Base-by-base conservation (phyloP, 2,113 vertebrate genomes). In the Centropus bengalensis region DNA sequence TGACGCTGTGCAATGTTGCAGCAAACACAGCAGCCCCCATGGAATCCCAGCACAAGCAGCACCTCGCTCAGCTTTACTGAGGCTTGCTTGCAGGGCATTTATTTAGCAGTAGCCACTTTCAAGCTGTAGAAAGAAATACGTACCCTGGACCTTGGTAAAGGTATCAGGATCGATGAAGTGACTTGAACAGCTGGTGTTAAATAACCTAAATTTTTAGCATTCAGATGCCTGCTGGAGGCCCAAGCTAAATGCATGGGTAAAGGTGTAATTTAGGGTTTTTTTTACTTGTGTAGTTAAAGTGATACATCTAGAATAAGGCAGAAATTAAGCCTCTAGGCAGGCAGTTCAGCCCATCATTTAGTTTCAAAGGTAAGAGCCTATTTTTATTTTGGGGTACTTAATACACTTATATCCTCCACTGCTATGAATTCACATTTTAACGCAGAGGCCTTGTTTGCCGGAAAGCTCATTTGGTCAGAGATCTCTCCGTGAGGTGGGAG, bases 1-100 rank as follows among this genome's bases (percentile, higher is more conserved):
- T 85, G 12, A 6, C 60, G 27, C 12, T 68, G 44, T 60, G 62
- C 75, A 89, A 79, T 8, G 12, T 17, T 36, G 52, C 30, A 67
- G 88, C 56, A 93, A 90, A 88, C n/a, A 44, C 28, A 51, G 59
- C 45, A 86, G 49, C n/a, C 68, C 59, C 24, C 28, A 51, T 4
- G 7, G 49, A 42, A 90, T 62, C 0, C 7, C 54, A 24, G 54
- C 2, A 4, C 5, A 10, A 1, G 1, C n/a, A 62, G 75, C 56
- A 74, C 69, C 64, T 63, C 54, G 51, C 52, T 77, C 52, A 88
- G 75, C 38, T 90, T 71, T 44, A 74, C 52, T 28, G 30, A 75
- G 38, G 22, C 32, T 47, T 51, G 6, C 23, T 44, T 67, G 82
- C 18, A 68, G 38, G 32, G 17, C 32, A 16, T 59, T 58, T 81